Evolutionary conservation across 2,888 invertebrate genomes (phyloP), one percentile per base, ranked within the genome.

Genomic region (Aleiodes alternator): DNA sequence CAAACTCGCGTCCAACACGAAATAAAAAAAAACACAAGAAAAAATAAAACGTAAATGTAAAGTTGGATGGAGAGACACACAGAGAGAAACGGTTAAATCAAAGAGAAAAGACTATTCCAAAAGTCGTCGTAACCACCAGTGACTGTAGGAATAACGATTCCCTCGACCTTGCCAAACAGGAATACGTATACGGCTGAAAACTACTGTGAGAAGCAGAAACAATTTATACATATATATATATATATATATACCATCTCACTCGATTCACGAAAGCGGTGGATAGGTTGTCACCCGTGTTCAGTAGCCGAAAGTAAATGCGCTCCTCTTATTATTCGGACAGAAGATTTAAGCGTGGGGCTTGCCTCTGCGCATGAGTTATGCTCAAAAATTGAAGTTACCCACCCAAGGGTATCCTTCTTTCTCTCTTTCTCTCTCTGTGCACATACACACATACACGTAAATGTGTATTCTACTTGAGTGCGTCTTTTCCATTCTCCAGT

Each of bases 281-380:
- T 84, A 83, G 86, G 80, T 85, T 86, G 86, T 85, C 86, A 85
- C 85, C 82, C 85, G 56, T 68, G 53, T 61, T 64, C 81, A 80
- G 83, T 84, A 82, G 84, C 82, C 83, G 81, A 84, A 86, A 86
- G 85, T 86, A 84, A 85, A 86, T 85, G 86, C 82, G 82, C 83
- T 82, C 82, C 84, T 85, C 84, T 86, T 85, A 84, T 86, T 86
- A 85, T 86, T 86, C 86, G 81, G 86, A 85, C 84, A 83, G 82
- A 86, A 86, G 85, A 86, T 86, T 86, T 86, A 86, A 86, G 83
- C 83, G 82, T 80, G 76, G 72, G 78, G 82, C 79, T 82, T 82
- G 80, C 81, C 14, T 68, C 61, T 81, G 82, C 83, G 77, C 85
- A 86, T 85, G 84, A 86, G 84, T 86, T 86, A 86, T 86, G 85